Evolutionary conservation across 2,113 vertebrate species (phyloP).

Genomic region (Ptilorrhoa leucosticta): DNA sequence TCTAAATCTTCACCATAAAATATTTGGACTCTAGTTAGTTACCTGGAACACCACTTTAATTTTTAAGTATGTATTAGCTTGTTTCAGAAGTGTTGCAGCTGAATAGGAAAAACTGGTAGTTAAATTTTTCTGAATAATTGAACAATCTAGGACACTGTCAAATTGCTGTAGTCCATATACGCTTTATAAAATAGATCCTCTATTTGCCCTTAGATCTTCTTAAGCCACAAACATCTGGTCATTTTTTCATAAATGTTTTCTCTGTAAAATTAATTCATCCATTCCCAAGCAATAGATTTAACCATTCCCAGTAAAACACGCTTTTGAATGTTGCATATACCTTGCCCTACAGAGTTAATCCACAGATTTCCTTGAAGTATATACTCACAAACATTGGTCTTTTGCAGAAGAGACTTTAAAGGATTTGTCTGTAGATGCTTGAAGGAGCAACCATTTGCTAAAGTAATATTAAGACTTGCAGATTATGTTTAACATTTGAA

Average conservation of each 20-base stretch:
- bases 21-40: background rate
- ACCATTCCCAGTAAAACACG: background rate
- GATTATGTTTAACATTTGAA: conserved; percentile 13
- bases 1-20: background rate
- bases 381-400: background rate
- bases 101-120: background rate
- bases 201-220: background rate
- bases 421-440: background rate
- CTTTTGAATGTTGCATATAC: background rate
- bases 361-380: background rate
- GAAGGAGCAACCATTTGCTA: background rate
- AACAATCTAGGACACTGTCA: background rate
- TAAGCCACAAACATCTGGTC: background rate
- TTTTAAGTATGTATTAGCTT: background rate
- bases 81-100: background rate
- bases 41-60: background rate
- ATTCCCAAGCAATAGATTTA: background rate
- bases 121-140: background rate
- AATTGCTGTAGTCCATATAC: background rate
- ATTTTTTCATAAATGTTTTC: background rate
- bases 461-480: background rate
- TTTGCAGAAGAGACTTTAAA: background rate
- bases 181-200: background rate
- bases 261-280: background rate
- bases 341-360: background rate